phyloP scores from a whole-genome alignment of 2,888 invertebrate species.

The Dexiosoma caninum region DNA sequence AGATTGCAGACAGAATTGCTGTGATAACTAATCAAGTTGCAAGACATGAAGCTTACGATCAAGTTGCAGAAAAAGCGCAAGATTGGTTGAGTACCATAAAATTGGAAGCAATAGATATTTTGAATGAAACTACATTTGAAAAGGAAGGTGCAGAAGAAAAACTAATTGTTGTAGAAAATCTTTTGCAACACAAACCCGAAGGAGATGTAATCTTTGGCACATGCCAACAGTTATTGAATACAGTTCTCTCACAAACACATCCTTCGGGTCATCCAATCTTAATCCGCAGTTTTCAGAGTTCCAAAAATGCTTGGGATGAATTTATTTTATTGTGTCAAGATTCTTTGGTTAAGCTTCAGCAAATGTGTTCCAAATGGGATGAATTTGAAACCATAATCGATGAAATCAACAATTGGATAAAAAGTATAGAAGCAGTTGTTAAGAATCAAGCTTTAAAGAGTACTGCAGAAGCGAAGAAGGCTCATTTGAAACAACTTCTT shows the following conservation, averaged over 20 bases:
- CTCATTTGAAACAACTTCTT: conserved; percentile 87
- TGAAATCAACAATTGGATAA: conserved; percentile 89
- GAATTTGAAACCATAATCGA: conserved; percentile 88
- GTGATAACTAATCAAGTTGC: conserved; percentile 85
- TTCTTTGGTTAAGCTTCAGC: conserved; percentile 85
- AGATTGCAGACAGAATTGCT: conserved; percentile 83
- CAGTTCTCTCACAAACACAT: conserved; percentile 87
- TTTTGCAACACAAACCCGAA: conserved; percentile 85
- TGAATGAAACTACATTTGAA: conserved; percentile 88
- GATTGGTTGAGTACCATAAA: conserved; percentile 90
- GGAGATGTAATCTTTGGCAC: conserved; percentile 85
- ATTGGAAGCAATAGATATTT: conserved; percentile 86
- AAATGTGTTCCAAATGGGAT: conserved; percentile 88
- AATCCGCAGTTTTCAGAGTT: conserved; percentile 85
- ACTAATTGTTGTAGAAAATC: conserved; percentile 85
- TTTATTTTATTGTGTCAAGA: conserved; percentile 85
- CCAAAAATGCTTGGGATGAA: conserved; percentile 86
- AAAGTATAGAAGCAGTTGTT: conserved; percentile 88
- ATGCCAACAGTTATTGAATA: conserved; percentile 84
- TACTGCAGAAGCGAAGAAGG: conserved; percentile 88
- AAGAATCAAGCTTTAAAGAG: conserved; percentile 94
- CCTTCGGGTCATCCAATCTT: conserved; percentile 86
- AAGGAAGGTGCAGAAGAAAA: conserved; percentile 88
- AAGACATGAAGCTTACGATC: conserved; percentile 90
- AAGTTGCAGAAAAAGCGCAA: conserved; percentile 88